Base-by-base conservation (phyloP, 2,888 invertebrate genomes). In the Leucania comma region DNA sequence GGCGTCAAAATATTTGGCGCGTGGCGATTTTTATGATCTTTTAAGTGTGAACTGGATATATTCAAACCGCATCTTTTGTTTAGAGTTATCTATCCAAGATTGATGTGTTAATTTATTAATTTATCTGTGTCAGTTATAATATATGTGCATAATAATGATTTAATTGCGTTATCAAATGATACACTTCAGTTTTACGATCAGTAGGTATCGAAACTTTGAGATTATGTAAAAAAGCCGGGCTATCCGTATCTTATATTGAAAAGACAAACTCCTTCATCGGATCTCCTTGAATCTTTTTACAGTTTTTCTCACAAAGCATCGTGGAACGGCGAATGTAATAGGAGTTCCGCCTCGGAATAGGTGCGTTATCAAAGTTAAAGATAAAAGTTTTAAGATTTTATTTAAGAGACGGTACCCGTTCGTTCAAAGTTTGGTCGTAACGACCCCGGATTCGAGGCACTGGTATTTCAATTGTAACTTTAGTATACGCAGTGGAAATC, bases 341-440 rank as follows among this genome's bases (percentile, higher is more conserved):
- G 85, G 89, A 91, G 88, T 89, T 90, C 84, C 86, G 87, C 81
- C 87, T 64, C 81, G 83, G 84, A 90, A 90, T 89, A 89, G 88
- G 87, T 86, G 87, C 88, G 89, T 93, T 93, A 92, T 91, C 92
- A 89, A 90, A 90, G 91, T 89, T 90, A 89, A 90, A 92, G 91
- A 93, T 92, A 92, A 93, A 94, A 94, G 90, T 94, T 94, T 93
- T 88, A 90, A 92, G 91, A 93, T 90, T 94, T 94, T 93, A 92
- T 93, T 92, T 90, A 88, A 88, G 88, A 91, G 83, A 83, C 81
- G 88, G 88, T 86, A 89, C 86, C 82, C 88, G 87, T 90, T 89
- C 87, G 81, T 83, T 84, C 82, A 83, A 90, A 95, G 89, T 94
- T 95, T 84, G 78, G 85, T 87, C 89, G 91, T 95, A 91, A 91